These are phyloP conservation scores for Marmota monax DNA, from an alignment of 2,113 vertebrate species.

Conservation along the genomic window DNA sequence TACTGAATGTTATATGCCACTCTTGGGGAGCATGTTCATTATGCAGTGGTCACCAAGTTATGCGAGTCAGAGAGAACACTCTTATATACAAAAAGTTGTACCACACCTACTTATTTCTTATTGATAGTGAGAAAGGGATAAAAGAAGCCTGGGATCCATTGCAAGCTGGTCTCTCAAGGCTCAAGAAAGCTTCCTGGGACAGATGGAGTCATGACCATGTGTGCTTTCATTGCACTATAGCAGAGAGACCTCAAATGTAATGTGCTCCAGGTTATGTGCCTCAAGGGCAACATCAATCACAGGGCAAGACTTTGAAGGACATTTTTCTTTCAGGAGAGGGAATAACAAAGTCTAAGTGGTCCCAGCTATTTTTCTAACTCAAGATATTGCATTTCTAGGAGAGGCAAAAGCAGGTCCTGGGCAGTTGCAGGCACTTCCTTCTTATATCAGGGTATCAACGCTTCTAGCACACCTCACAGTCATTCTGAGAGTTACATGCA, in stretches of 20 bases:
- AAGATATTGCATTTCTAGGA: neutral
- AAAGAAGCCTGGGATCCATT: neutral
- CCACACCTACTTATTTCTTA: neutral
- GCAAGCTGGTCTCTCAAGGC: neutral
- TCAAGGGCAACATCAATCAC: neutral
- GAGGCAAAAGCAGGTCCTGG: neutral
- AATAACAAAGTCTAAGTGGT: neutral
- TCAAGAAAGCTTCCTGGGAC: neutral
- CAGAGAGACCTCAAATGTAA: neutral
- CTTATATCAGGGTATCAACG: neutral
- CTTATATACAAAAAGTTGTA: neutral
- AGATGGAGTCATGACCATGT: neutral
- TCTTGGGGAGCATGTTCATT: neutral
- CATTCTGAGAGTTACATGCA: neutral
- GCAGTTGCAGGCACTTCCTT: neutral
- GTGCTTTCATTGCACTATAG: neutral
- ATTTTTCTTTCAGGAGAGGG: neutral
- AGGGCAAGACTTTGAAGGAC: neutral
- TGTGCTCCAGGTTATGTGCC: neutral
- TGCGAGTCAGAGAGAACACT: neutral
- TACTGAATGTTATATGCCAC: neutral
- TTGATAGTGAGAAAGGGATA: neutral
- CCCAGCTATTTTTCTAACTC: neutral
- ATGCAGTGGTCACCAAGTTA: neutral
- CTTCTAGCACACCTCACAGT: neutral